Conservation (phyloP, 2,113 vertebrate genomes). For the Sceloporus undulatus region DNA sequence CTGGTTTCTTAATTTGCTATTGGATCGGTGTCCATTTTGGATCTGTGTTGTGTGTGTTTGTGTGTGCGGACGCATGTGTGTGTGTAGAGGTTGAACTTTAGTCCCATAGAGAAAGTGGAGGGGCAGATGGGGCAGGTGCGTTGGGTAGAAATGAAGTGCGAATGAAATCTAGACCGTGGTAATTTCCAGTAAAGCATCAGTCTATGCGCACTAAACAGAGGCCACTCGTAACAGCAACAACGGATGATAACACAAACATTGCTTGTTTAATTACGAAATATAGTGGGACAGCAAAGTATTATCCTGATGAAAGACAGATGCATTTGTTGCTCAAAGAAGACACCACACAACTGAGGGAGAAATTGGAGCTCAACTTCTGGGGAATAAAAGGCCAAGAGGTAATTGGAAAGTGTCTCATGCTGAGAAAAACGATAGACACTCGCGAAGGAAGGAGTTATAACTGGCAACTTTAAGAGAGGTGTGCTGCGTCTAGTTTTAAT, state of each 20-base stretch:
- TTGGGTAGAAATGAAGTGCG: background rate
- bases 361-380: constrained; percentile 43
- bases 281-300: background rate
- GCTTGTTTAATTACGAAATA: background rate
- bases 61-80: too few species aligned
- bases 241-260: background rate
- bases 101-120: background rate
- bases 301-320: background rate
- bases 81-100: background rate
- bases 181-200: background rate
- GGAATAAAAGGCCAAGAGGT: constrained; percentile 65
- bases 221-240: background rate
- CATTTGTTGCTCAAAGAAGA: background rate
- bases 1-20: too few species aligned
- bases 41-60: too few species aligned
- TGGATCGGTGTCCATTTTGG: too few species aligned
- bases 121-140: background rate
- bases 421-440: background rate
- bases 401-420: constrained; percentile 64
- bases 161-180: background rate
- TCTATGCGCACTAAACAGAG: background rate
- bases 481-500: background rate
- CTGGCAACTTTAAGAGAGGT: constrained; percentile 39
- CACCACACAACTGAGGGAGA: constrained; percentile 40
- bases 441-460: constrained; percentile 40